Base-by-base conservation (phyloP, 2,113 vertebrate species). In the Cromileptes altivelis region DNA sequence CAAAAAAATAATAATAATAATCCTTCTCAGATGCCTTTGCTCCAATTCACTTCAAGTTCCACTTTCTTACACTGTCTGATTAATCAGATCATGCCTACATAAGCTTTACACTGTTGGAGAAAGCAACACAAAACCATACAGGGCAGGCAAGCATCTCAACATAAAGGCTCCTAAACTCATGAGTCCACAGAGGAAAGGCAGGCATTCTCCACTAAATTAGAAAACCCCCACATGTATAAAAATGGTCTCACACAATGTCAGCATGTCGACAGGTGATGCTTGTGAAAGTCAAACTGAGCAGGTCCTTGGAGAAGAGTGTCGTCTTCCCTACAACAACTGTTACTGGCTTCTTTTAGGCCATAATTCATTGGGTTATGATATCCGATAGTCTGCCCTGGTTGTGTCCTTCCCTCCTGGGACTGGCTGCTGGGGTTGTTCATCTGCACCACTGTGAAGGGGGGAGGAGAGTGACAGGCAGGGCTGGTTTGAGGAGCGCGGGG, bases 91-190 rank as follows among this genome's bases (percentile, higher is more conserved):
- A 94, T 95, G 95, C 94, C 93, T 92, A 94, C 77, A 87, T 85
- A 91, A 94, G 90, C 91, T 94, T 94, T 95, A 94, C 92, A 94
- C 80, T 84, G 92, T 85, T 45, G 90, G 92, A 92, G 91, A 93
- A 91, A 93, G 94, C 92, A 94, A 94, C 93, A 94, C 89, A 90
- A 95, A 93, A 94, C 90, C 91, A n/a, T 85, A 94, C 89, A 93
- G 89, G 91, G 92, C 94, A 95, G 93, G 94, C 94, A 94, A 94
- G 91, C 90, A 78, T 94, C 92, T 92, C 88, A 93, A 92, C 86
- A 84, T 70, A 91, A 91, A 95, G 91, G 90, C 93, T 92, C 88
- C 88, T 73, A 78, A 86, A 82, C 57, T 79, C 76, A 72, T 65
- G 87, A 89, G 86, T 90, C 87, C 88, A 85, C 50, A 85, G 86